Evolutionary conservation across 2,113 vertebrate species (phyloP).

Genomic region (Anoplopoma fimbria): DNA sequence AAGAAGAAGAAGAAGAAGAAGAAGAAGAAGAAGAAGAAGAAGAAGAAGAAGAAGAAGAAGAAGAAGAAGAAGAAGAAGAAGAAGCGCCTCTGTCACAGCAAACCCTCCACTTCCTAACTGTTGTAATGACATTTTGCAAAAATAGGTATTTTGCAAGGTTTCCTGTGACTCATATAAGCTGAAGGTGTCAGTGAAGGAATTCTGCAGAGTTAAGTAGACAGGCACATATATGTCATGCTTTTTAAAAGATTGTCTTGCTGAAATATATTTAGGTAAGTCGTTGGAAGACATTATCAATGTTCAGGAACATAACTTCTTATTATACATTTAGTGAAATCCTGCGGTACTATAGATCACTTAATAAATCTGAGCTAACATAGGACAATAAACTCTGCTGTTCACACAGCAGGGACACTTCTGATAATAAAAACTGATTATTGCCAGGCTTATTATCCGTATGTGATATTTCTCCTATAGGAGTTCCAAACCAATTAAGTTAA

Average conservation of each 20-base stretch:
- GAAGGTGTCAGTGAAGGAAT: conserved; percentile 36
- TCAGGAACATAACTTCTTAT: neutral
- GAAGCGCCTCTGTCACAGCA: conserved; percentile 52
- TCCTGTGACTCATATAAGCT: conserved; percentile 53
- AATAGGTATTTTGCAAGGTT: conserved; percentile 56
- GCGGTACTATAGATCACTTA: neutral
- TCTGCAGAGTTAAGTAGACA: conserved; percentile 47
- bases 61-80: conserved; percentile 53
- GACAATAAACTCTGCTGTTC: conserved; percentile 15
- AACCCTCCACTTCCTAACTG: conserved; percentile 46
- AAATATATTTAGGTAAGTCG: conserved; percentile 15
- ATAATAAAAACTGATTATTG: conserved; percentile 30
- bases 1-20: conserved; percentile 54
- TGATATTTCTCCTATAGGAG: conserved; percentile 28
- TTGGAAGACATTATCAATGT: neutral
- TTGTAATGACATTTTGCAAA: conserved; percentile 57
- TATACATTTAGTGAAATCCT: neutral
- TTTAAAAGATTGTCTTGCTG: conserved; percentile 23
- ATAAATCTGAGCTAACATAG: conserved; percentile 2
- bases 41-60: conserved; percentile 53
- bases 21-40: conserved; percentile 53
- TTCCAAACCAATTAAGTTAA: conserved; percentile 56
- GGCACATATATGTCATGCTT: conserved; percentile 33
- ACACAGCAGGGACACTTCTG: conserved; percentile 5
- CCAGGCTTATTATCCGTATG: conserved; percentile 2